Conservation (phyloP, 2,797 vertebrate genomes). For the Moxostoma hubbsi region DNA sequence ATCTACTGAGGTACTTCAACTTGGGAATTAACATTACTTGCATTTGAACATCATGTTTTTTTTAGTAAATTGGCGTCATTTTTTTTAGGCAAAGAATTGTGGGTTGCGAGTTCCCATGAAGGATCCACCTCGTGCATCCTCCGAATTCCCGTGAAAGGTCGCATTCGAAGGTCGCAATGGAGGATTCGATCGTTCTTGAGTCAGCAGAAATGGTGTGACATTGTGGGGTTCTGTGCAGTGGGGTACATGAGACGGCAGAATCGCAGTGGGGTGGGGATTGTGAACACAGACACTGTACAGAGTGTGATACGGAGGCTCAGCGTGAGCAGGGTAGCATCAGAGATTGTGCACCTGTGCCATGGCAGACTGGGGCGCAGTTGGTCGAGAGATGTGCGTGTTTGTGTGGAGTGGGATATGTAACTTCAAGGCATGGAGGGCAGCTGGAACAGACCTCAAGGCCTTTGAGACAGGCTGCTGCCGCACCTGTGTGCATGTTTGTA, state of each 20-base stretch:
- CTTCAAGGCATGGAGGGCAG: slow-evolving; percentile 43
- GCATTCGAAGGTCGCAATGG: no score
- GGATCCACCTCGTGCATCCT: no score
- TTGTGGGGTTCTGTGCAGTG: slow-evolving; percentile 2
- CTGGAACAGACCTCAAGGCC: slow-evolving; percentile 54
- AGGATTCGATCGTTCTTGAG: no score
- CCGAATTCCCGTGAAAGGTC: no score
- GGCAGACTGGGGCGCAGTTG: slow-evolving; percentile 62
- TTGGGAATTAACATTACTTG: no score
- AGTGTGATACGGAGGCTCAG: slow-evolving; percentile 43
- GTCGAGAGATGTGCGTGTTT: slow-evolving; percentile 27
- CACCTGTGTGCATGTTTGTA: slow-evolving; percentile 62
- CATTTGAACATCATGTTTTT: no score
- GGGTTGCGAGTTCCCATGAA: no score
- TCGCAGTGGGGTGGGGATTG: slow-evolving; percentile 38
- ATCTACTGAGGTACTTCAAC: no score
- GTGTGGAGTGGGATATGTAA: neutral
- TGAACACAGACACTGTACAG: slow-evolving; percentile 48
- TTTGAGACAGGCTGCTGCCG: slow-evolving; percentile 53
- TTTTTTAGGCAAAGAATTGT: no score
- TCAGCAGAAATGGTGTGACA: neutral
- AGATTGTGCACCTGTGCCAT: slow-evolving; percentile 55
- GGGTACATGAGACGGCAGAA: slow-evolving; percentile 28
- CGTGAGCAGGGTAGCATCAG: slow-evolving; percentile 50
- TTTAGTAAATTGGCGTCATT: no score